A percentile compares a stretch with the other conserved stretches of the same genome.
These are phyloP conservation scores for Ranitomeya variabilis DNA, from an alignment of 2,113 vertebrate species.

Conservation along the genomic window DNA sequence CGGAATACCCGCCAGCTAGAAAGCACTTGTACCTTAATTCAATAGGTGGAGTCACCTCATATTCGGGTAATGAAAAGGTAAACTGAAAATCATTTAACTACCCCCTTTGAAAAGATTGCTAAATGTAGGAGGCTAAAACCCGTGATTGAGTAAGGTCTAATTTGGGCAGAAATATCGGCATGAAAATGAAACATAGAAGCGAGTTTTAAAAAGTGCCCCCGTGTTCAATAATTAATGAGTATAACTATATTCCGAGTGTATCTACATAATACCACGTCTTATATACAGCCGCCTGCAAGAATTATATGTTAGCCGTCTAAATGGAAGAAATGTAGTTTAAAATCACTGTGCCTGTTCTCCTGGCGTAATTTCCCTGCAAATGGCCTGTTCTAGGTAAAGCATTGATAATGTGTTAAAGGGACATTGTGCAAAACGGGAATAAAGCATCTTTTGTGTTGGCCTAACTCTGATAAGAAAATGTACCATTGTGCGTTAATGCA, in stretches of 20 bases:
- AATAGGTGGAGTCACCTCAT: slow-evolving; percentile 40
- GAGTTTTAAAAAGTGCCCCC: slow-evolving; percentile 46
- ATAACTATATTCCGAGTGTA: slow-evolving; percentile 41
- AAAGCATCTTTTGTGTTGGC: neutral
- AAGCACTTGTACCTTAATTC: slow-evolving; percentile 45
- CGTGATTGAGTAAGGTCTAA: slow-evolving; percentile 52
- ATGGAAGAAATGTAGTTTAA: slow-evolving; percentile 50
- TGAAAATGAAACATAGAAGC: slow-evolving; percentile 36
- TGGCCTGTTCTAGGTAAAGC: slow-evolving; percentile 18
- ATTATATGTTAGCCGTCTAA: slow-evolving; percentile 46
- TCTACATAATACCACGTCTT: slow-evolving; percentile 49
- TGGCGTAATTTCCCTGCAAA: slow-evolving; percentile 24
- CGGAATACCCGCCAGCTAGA: slow-evolving; percentile 17
- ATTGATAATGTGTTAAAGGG: slow-evolving; percentile 26
- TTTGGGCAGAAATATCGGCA: slow-evolving; percentile 51
- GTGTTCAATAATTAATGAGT: slow-evolving; percentile 54
- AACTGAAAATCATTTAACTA: slow-evolving; percentile 33
- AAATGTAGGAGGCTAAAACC: slow-evolving; percentile 49
- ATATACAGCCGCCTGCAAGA: slow-evolving; percentile 23
- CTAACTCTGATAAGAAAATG: neutral
- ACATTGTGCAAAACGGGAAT: slow-evolving; percentile 1
- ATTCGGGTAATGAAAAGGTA: slow-evolving; percentile 43
- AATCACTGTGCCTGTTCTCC: slow-evolving; percentile 11
- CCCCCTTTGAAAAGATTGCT: slow-evolving; percentile 20
- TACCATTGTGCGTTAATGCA: neutral